phyloP scores from a whole-genome alignment of 2,113 vertebrate genomes.

The Pontoporia blainvillei region DNA sequence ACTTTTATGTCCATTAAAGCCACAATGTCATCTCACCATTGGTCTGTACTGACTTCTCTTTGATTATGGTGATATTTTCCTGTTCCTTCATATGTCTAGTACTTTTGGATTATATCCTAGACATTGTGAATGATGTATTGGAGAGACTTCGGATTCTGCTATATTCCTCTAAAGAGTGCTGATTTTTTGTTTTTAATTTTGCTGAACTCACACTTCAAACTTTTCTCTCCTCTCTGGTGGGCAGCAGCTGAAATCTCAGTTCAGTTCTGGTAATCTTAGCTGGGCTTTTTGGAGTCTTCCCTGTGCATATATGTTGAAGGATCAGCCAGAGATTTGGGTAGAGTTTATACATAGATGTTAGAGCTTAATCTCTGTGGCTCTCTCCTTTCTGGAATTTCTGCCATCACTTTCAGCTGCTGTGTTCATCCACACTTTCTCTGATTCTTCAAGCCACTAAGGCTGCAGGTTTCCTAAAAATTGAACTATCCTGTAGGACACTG shows the following conservation, averaged over 20 bases:
- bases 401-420: background rate
- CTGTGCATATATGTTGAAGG: background rate
- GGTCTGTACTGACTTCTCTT: background rate
- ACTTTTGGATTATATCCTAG: background rate
- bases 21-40: background rate
- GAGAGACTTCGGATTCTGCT: conserved; percentile 1
- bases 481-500: background rate
- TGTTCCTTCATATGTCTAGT: background rate
- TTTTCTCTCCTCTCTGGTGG: background rate
- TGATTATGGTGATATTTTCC: background rate
- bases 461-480: background rate
- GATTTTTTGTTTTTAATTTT: background rate
- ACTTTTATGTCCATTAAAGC: background rate
- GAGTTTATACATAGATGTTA: background rate
- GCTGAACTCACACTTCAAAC: background rate
- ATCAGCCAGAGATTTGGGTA: background rate
- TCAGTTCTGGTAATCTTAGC: background rate
- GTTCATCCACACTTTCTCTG: background rate
- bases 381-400: background rate
- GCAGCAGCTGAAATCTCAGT: background rate
- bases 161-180: background rate
- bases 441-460: background rate
- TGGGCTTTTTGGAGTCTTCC: background rate
- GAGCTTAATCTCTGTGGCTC: background rate
- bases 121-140: background rate